phyloP scores from a whole-genome alignment of 2,797 vertebrate species.

The Pseudochaenichthys georgianus region DNA sequence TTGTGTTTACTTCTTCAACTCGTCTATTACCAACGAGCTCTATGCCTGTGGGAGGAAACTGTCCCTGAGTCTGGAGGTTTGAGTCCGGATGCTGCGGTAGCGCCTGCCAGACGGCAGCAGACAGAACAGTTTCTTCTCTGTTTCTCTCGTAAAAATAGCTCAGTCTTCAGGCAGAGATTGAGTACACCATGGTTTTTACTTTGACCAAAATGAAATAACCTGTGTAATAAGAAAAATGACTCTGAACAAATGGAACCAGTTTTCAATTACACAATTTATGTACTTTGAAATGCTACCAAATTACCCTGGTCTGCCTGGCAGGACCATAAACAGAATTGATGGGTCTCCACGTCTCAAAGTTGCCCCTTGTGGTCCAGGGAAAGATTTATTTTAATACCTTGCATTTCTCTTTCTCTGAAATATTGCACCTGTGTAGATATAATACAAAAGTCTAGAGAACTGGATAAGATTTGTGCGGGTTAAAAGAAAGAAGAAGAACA shows the following conservation, averaged over 20 bases:
- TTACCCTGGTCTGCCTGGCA: constrained; percentile 49
- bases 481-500: constrained; percentile 16
- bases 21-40: too few species aligned
- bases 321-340: constrained; percentile 71
- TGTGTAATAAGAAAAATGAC: constrained; percentile 32
- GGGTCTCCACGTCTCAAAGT: constrained; percentile 43
- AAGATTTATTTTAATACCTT: constrained; percentile 64
- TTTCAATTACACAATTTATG: constrained; percentile 53
- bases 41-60: too few species aligned
- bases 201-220: constrained; percentile 23
- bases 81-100: too few species aligned
- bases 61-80: too few species aligned
- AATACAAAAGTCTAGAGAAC: constrained; percentile 27
- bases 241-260: constrained; percentile 34
- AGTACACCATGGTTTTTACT: not conserved
- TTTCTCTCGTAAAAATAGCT: not conserved
- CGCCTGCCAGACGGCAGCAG: too few species aligned
- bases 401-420: constrained; percentile 60
- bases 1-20: too few species aligned
- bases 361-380: constrained; percentile 56
- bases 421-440: constrained; percentile 59
- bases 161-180: not conserved
- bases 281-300: constrained; percentile 52
- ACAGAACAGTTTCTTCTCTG: not conserved
- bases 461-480: constrained; percentile 36